These are phyloP conservation scores for Sebastes goodei DNA, from an alignment of 2,797 vertebrate genomes.

Conservation along the genomic window DNA sequence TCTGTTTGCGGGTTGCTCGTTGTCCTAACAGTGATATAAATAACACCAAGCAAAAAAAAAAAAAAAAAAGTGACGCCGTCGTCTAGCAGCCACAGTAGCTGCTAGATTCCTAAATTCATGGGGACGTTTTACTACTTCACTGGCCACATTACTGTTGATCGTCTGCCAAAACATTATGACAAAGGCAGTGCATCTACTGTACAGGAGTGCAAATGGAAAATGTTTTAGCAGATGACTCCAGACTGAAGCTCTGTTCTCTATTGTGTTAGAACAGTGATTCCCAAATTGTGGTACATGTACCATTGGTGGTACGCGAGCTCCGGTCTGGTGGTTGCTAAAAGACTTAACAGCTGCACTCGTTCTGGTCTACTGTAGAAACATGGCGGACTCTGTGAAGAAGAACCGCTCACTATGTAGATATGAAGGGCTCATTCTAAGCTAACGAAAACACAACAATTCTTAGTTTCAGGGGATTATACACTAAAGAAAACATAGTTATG, in stretches of 20 bases:
- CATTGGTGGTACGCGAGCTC: no score
- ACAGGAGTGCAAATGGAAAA: neutral
- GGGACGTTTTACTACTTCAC: neutral
- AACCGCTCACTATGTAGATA: no score
- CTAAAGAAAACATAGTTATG: no score
- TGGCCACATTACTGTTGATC: neutral
- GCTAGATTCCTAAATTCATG: conserved; percentile 5
- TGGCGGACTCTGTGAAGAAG: no score
- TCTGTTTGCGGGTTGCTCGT: neutral
- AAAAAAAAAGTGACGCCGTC: neutral
- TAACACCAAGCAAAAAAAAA: conserved; percentile 3
- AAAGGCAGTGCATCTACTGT: neutral
- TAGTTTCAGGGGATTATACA: no score
- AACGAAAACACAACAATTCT: no score
- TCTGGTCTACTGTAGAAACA: no score
- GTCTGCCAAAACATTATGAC: neutral
- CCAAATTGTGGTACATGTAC: no score
- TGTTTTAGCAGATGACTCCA: neutral
- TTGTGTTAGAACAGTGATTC: neutral
- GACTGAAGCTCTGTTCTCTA: neutral
- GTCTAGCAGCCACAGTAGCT: neutral
- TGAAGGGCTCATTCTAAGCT: no score
- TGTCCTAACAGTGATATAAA: conserved; percentile 22
- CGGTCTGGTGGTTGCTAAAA: no score
- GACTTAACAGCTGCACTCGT: no score